Conservation (phyloP, 2,888 invertebrate species). For the Tetragonisca angustula region DNA sequence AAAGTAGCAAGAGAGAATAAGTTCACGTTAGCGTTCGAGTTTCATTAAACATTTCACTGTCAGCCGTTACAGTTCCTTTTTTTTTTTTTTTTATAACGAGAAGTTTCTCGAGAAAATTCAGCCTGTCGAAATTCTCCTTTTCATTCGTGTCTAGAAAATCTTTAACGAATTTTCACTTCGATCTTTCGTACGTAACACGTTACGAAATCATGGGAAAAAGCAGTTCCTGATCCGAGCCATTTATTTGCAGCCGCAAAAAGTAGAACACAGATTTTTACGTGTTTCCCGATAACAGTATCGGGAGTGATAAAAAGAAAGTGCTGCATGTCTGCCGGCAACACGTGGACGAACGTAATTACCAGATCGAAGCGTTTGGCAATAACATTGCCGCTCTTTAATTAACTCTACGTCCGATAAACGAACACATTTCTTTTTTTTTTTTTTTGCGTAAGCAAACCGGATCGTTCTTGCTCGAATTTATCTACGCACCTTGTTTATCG, state of each 20-base stretch:
- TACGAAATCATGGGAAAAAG: constrained; percentile 14
- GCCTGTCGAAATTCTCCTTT: neutral
- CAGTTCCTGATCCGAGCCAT: neutral
- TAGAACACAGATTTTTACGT: neutral
- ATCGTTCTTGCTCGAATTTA: neutral
- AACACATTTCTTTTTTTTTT: too few species aligned
- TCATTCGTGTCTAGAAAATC: neutral
- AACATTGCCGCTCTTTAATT: neutral
- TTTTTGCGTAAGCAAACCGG: neutral
- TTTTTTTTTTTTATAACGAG: neutral
- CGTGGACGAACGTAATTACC: neutral
- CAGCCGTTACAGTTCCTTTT: neutral
- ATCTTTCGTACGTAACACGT: neutral
- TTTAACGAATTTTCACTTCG: neutral
- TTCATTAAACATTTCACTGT: constrained; percentile 1
- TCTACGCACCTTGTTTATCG: neutral
- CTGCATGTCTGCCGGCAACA: neutral
- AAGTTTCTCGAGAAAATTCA: neutral
- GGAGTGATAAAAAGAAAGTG: constrained; percentile 14
- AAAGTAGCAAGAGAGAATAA: constrained; percentile 1
- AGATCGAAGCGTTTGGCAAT: neutral
- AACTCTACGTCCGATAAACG: neutral
- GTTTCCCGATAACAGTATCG: constrained; percentile 22
- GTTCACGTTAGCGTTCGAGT: neutral
- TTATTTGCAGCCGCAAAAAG: neutral